phyloP scores from a whole-genome alignment of 2,888 invertebrate genomes.

The Notocelia uddmanniana region DNA sequence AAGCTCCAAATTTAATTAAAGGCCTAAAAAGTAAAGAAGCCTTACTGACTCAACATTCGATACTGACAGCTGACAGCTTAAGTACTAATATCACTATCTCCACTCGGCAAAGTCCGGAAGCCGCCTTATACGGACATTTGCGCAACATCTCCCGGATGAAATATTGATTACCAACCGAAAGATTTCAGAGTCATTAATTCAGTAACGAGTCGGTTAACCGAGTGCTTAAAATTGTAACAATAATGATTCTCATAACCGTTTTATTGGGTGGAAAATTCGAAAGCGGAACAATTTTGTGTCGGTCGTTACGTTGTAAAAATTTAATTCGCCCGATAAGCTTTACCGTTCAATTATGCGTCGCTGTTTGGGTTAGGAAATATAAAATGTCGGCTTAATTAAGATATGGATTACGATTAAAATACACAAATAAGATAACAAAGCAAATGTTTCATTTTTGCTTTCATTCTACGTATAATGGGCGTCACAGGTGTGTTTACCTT shows the following conservation, averaged over 20 bases:
- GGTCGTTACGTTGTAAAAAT: slow-evolving; percentile 47
- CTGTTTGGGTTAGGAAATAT: slow-evolving; percentile 15
- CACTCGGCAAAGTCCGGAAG: too few species aligned
- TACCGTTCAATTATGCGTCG: slow-evolving; percentile 29
- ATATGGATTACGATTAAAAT: background rate
- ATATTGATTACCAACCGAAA: background rate
- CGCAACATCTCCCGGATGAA: background rate
- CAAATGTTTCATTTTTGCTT: background rate
- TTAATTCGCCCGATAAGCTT: slow-evolving; percentile 48
- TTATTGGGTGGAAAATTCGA: slow-evolving; percentile 48
- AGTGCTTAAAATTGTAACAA: slow-evolving; percentile 36
- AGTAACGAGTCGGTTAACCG: slow-evolving; percentile 26
- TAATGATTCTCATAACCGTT: slow-evolving; percentile 40
- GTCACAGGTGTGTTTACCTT: background rate
- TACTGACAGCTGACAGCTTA: too few species aligned
- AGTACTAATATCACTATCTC: background rate
- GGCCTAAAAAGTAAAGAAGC: too few species aligned
- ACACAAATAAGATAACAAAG: background rate
- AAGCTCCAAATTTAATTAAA: too few species aligned
- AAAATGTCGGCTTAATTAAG: background rate
- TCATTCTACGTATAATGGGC: background rate
- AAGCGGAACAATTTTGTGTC: slow-evolving; percentile 50
- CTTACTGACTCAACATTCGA: too few species aligned
- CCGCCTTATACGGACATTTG: too few species aligned
- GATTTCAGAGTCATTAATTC: slow-evolving; percentile 21